Evolutionary conservation across 2,888 invertebrate genomes (phyloP).

Genomic region (Pyrgus malvae): DNA sequence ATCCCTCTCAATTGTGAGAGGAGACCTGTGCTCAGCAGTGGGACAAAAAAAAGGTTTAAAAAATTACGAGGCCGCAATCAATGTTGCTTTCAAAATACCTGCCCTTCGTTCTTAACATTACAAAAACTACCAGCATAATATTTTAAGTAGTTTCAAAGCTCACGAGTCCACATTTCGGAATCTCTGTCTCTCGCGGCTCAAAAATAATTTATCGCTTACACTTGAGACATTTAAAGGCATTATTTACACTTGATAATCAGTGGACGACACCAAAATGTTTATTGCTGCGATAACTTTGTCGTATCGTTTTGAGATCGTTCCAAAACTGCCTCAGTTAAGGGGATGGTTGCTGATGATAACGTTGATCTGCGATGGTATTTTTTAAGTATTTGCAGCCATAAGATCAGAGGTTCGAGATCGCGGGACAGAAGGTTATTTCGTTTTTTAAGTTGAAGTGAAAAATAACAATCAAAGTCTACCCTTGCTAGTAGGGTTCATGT

Average conservation of each 20-base stretch:
- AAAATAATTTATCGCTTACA: constrained; percentile 8
- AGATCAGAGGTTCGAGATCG: not conserved
- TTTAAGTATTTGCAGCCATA: not conserved
- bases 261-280: constrained; percentile 49
- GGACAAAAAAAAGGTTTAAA: no score
- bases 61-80: no score
- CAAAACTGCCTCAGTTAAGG: constrained; percentile 31
- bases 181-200: constrained; percentile 5
- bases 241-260: constrained; percentile 62
- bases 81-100: no score
- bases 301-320: constrained; percentile 50
- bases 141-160: no score
- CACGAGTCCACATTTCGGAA: not conserved
- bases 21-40: no score
- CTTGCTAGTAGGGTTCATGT: no score
- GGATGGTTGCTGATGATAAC: not conserved
- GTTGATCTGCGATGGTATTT: not conserved
- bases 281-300: constrained; percentile 48
- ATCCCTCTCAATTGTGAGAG: no score
- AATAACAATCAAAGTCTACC: no score
- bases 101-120: no score
- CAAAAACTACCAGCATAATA: no score
- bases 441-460: no score
- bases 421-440: no score
- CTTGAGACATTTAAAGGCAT: constrained; percentile 32